phyloP scores from a whole-genome alignment of 2,797 vertebrate genomes.

The Sphenopsis melanotis region DNA sequence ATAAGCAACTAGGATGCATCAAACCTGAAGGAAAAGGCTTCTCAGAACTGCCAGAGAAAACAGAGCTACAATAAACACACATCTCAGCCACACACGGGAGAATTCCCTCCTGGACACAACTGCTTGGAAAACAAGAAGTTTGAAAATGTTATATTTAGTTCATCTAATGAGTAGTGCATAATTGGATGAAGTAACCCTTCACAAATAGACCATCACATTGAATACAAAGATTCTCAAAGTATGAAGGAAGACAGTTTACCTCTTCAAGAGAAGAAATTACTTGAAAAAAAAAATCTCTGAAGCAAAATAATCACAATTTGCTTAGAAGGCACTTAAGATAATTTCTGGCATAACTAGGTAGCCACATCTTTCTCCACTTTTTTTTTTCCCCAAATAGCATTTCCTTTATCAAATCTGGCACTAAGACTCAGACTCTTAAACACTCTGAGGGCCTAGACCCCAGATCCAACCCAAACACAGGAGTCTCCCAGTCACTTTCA shows the following conservation, averaged over 20 bases:
- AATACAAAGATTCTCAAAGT: neutral
- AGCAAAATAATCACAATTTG: neutral
- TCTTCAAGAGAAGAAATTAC: neutral
- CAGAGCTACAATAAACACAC: neutral
- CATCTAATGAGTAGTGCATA: neutral
- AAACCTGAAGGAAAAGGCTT: slow-evolving; percentile 3
- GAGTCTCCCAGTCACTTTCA: neutral
- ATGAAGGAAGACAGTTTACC: neutral
- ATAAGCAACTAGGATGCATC: neutral
- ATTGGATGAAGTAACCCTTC: neutral
- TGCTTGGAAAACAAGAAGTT: neutral
- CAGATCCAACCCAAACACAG: neutral
- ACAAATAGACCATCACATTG: neutral
- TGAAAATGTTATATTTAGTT: neutral
- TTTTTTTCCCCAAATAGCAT: neutral
- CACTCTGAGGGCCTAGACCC: neutral
- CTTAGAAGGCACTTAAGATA: neutral
- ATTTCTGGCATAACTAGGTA: neutral
- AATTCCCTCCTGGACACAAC: neutral
- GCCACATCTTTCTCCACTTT: neutral
- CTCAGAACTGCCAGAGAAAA: neutral
- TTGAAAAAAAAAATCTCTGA: fast-evolving
- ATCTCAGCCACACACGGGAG: neutral
- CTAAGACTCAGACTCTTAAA: neutral
- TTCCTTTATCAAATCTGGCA: neutral